Conservation (phyloP, 2,797 vertebrate genomes). For the Myotis vivesi region DNA sequence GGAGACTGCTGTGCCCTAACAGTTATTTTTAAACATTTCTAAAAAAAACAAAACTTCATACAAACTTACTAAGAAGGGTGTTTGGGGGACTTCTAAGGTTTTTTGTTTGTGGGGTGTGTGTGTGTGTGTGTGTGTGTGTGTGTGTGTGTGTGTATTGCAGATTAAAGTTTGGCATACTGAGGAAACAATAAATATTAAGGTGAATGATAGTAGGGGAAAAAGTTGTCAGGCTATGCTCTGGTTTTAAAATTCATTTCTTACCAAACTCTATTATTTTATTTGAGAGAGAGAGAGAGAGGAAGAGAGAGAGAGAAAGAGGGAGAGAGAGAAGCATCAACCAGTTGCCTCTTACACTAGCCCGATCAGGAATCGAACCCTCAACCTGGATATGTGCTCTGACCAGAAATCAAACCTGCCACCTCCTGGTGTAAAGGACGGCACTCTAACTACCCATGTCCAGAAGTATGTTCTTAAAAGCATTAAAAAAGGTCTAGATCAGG, state of each 20-base stretch:
- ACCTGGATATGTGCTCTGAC: not conserved
- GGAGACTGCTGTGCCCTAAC: not conserved
- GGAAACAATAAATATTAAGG: constrained; percentile 20
- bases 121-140: too few relatives aligned
- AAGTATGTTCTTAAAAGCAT: too few relatives aligned
- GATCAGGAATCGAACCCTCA: not conserved
- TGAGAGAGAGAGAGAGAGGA: too few relatives aligned
- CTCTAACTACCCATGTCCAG: not conserved
- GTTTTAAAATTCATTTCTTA: constrained; percentile 46
- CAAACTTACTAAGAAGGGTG: constrained; percentile 29
- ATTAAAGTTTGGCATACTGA: constrained; percentile 8
- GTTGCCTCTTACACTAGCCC: not conserved
- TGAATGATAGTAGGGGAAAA: not conserved
- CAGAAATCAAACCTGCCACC: not conserved
- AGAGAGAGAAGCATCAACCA: not conserved
- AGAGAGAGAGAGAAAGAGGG: not conserved
- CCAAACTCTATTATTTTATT: not conserved
- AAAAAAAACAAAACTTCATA: constrained; percentile 1
- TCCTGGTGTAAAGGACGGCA: not conserved
- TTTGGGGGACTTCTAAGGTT: not conserved
- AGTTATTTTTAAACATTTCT: constrained; percentile 54
- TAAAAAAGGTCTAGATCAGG: constrained; percentile 20
- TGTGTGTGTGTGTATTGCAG: not conserved
- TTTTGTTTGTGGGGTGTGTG: not conserved
- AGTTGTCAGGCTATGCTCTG: not conserved